These are phyloP conservation scores for Halictus quadricinctus DNA, from an alignment of 2,888 invertebrate species.

Conservation along the genomic window DNA sequence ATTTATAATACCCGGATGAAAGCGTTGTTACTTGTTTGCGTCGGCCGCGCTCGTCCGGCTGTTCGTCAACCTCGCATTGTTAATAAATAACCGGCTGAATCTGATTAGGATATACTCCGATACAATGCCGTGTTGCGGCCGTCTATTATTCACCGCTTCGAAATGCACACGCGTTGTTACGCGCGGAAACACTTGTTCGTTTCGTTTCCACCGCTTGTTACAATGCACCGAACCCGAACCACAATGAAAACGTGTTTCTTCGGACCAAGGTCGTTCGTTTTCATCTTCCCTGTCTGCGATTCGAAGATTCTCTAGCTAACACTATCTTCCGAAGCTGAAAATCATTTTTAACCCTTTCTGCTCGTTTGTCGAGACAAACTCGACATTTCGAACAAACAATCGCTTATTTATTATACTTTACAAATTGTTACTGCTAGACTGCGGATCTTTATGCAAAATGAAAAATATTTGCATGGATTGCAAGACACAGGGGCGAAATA, in stretches of 20 bases:
- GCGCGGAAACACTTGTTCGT: not conserved
- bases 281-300: not conserved
- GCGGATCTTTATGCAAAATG: too few species aligned
- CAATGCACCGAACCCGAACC: not conserved
- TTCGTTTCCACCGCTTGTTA: not conserved
- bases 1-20: slow-evolving; percentile 15
- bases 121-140: not conserved
- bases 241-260: not conserved
- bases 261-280: not conserved
- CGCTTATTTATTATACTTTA: too few species aligned
- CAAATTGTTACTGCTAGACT: too few species aligned
- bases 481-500: too few species aligned
- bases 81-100: slow-evolving; percentile 1
- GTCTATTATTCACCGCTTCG: slow-evolving; percentile 7
- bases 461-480: too few species aligned
- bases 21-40: slow-evolving; percentile 19
- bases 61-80: slow-evolving; percentile 13
- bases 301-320: not conserved
- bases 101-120: not conserved
- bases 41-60: not conserved
- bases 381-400: too few species aligned
- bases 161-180: not conserved
- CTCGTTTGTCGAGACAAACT: too few species aligned
- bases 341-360: too few species aligned
- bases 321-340: too few species aligned